Conservation (phyloP, 2,888 invertebrate genomes). For the Lasioglossum leucozonium region DNA sequence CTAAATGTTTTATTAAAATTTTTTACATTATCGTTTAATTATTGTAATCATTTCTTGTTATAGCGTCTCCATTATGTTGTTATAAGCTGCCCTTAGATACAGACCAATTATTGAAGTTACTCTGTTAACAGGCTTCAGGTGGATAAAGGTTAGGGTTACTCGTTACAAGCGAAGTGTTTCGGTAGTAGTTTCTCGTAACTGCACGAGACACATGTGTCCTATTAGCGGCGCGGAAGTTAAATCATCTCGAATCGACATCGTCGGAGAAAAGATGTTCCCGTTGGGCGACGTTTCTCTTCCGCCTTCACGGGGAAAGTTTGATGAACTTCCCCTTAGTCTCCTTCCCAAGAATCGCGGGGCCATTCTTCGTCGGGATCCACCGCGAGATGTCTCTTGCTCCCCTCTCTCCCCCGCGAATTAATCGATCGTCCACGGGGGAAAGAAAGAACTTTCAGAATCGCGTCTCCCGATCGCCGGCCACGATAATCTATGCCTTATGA, state of each 20-base stretch:
- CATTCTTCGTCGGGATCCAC: background rate
- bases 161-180: background rate
- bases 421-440: slow-evolving; percentile 19
- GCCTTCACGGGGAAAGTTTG: slow-evolving; percentile 8
- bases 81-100: background rate
- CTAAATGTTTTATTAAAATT: too few species aligned
- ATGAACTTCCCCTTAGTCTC: slow-evolving; percentile 17
- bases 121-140: background rate
- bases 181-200: background rate
- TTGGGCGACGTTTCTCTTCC: slow-evolving; percentile 10
- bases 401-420: slow-evolving; percentile 39
- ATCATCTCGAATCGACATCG: slow-evolving; percentile 36
- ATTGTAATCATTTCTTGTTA: too few species aligned
- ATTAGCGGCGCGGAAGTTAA: slow-evolving; percentile 31
- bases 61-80: too few species aligned
- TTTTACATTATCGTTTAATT: too few species aligned
- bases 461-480: background rate
- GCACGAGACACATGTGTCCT: slow-evolving; percentile 5
- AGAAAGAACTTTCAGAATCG: background rate
- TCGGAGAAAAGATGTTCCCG: background rate
- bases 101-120: background rate
- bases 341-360: background rate
- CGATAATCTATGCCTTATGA: slow-evolving; percentile 36
- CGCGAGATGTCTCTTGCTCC: slow-evolving; percentile 9
- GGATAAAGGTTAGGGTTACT: background rate